Evolutionary conservation across 2,888 invertebrate genomes (phyloP), one percentile per base, ranked within the genome.

Genomic region (Smittia sp.): DNA sequence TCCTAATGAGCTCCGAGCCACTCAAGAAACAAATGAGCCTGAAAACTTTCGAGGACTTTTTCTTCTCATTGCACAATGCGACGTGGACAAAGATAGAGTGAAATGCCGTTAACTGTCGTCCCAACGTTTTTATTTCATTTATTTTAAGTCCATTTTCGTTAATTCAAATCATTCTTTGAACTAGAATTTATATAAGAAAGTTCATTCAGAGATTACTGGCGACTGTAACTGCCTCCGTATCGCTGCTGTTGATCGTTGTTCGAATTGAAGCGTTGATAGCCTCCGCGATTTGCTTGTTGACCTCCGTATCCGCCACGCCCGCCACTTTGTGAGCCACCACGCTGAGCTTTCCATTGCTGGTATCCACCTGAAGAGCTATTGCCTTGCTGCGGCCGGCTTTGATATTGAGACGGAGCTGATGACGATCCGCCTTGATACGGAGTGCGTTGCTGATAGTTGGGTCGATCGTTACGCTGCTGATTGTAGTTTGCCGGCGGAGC

Each of bases 1-100:
- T 67, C 41, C 25, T 67, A 69, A 72, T 72, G 72, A 72, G n/a
- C n/a, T n/a, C n/a, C n/a, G n/a, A n/a, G 72, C 32, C 62, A 72
- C 72, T 72, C 54, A 39, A 72, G 39, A 32, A 69, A 52, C 52
- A 69, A 69, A 54, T 72, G 62, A 72, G 22, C 39, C n/a, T 39
- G 66, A 66, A 63, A 13, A 63, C 7, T 9, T 27, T 58, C 22
- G 22, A 58, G 63, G 13, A 63, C 9, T 27, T 63, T 22, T 58
- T 6, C 13, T 58, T 58, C 24, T 22, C 24, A 46, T 20, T 63
- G 25, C 27, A 27, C 63, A 63, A 63, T 25, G 22, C 18, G n/a
- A 7, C 58, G 22, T 18, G 58, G n/a, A 58, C 58, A 58, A 22
- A 58, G 18, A 58, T n/a, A n/a, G n/a, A 58, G n/a, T 58, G 7